A percentile compares a stretch with the other conserved stretches of the same genome.
These are phyloP conservation scores for Oryctolagus cuniculus DNA, from an alignment of 2,113 vertebrate genomes.

Conservation along the genomic window DNA sequence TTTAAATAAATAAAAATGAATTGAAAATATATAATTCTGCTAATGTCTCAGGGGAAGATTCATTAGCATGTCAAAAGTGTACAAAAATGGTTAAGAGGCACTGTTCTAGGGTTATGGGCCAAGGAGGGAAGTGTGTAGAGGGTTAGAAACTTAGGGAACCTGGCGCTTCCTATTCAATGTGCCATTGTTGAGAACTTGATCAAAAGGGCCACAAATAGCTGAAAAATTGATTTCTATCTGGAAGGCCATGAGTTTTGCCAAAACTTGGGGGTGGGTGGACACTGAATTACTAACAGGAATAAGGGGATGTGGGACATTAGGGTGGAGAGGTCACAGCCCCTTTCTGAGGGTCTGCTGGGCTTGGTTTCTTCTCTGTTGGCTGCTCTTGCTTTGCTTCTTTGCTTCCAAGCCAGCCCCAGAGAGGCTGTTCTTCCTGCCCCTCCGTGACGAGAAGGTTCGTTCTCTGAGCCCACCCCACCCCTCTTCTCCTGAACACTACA, in stretches of 20 bases:
- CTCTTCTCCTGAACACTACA: background rate
- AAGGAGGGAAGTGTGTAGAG: background rate
- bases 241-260: background rate
- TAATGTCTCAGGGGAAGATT: background rate
- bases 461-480: background rate
- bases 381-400: background rate
- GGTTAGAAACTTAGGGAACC: background rate
- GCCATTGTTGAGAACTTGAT: background rate
- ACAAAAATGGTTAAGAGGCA: background rate
- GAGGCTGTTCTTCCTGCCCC: background rate
- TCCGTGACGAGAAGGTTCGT: background rate
- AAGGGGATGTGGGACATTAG: background rate
- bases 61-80: background rate
- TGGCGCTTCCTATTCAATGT: background rate
- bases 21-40: conserved; percentile 27
- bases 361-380: background rate
- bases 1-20: no score
- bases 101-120: background rate
- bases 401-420: no score
- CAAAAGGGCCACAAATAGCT: background rate
- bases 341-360: background rate
- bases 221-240: background rate
- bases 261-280: background rate
- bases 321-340: background rate
- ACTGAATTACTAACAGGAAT: background rate